Evolutionary conservation across 37 sponge, comb jelly and placozoan genomes (phyloP), one percentile per base, ranked within the genome.

Genomic region (Halichondria panicea): DNA sequence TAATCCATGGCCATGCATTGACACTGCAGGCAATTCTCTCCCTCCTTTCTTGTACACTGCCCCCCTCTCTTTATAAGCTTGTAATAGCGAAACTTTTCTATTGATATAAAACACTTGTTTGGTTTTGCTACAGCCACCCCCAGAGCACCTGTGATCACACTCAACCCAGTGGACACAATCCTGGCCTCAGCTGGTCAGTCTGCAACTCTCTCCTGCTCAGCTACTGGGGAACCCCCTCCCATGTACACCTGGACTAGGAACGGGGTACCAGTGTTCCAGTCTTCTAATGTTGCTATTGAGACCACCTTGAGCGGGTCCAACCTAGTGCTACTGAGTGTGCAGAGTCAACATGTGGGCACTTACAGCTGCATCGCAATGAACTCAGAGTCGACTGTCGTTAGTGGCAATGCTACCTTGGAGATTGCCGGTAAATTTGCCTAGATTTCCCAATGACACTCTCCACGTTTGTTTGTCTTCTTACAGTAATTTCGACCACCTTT

Each of bases 351-450:
- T 27, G 39, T 27, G 4, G 90, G 90, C 18, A 33, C 3, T 8
- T 90, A 90, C 56, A 64, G 38, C 32, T 90, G 90, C 42, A 53
- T 35, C 9, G 79, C 84, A 3, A 55, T 34, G 32, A 90, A 90
- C 55, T 44, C 70, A 46, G 44, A 63, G 41, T 85, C 85, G 27
- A 50, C 59, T 34, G 67, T 68, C 28, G 63, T 18, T 55, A 84
- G 85, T 44, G 18, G 70, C 7, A 9, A 54, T 25, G 85, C 85
- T 8, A 34, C 22, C 30, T 48, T 90, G 12, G 43, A 68, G 19
- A 46, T 84, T 36, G 33, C 9, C 6, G 8, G 22, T 36, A 15
- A 11, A 48, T 58, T 25, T 58, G 25, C 27, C 25, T 58, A 58
- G n/a, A 25, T 25, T 58, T 48, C 13, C 50, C 50, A 48, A 18